Evolutionary conservation across 2,113 vertebrate genomes (phyloP).

Genomic region (Hiodon alosoides): DNA sequence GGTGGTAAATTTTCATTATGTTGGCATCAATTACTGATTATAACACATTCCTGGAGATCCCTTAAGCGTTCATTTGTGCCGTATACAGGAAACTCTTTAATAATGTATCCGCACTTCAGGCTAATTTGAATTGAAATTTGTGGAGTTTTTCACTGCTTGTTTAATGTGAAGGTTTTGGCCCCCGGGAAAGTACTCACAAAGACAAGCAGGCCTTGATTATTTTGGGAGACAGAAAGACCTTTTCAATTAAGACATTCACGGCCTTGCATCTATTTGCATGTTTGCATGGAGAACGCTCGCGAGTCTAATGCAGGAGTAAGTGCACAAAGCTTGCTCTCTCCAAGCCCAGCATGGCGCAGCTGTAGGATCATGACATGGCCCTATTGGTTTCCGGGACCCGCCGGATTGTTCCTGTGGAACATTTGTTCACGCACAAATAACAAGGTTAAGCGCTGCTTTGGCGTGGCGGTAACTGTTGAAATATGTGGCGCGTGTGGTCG

Average conservation of each 20-base stretch:
- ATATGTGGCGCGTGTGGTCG: conserved; percentile 36
- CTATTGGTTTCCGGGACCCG: conserved; percentile 44
- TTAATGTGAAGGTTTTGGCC: too few relatives aligned
- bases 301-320: conserved; percentile 23
- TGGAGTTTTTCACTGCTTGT: too few relatives aligned
- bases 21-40: too few relatives aligned
- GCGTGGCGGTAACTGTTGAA: conserved; percentile 39
- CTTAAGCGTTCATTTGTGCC: too few relatives aligned
- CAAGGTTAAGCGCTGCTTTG: conserved; percentile 32
- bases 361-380: conserved; percentile 38
- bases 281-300: background rate
- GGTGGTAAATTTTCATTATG: too few relatives aligned
- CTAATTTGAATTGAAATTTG: too few relatives aligned
- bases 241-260: background rate
- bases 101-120: too few relatives aligned
- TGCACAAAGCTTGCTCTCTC: conserved; percentile 35
- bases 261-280: background rate
- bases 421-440: conserved; percentile 42
- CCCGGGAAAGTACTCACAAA: background rate
- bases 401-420: conserved; percentile 40
- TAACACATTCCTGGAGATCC: too few relatives aligned
- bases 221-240: background rate
- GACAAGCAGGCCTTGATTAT: background rate
- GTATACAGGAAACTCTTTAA: too few relatives aligned
- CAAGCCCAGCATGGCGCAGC: conserved; percentile 44